Evolutionary conservation across 2,888 invertebrate genomes (phyloP).

Genomic region (Ariolimax columbianus): DNA sequence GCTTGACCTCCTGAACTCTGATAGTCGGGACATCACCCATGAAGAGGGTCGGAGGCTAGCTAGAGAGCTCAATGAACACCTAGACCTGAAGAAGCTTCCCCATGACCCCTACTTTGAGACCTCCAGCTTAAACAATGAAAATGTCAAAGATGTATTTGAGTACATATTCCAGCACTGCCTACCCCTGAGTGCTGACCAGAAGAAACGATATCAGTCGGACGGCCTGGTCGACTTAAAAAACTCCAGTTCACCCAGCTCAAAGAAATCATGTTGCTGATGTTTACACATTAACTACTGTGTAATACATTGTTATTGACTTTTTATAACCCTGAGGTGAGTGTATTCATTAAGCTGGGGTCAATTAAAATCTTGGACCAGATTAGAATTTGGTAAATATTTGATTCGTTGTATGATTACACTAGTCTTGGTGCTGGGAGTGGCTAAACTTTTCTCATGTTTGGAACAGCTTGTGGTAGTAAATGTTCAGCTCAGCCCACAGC

Average conservation of each 20-base stretch:
- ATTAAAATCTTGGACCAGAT: too few relatives aligned
- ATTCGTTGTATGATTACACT: too few relatives aligned
- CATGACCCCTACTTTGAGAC: conserved; percentile 77
- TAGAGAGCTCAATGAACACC: conserved; percentile 66
- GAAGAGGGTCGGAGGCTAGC: conserved; percentile 71
- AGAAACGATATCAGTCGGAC: conserved; percentile 19
- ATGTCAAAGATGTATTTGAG: conserved; percentile 75
- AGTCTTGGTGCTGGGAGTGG: too few relatives aligned
- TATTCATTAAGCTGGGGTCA: too few relatives aligned
- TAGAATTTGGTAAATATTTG: too few relatives aligned
- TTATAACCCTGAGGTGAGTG: too few relatives aligned
- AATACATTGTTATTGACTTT: not conserved
- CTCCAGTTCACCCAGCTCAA: not conserved
- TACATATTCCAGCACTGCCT: conserved; percentile 73
- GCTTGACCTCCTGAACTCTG: conserved; percentile 64
- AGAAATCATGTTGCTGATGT: conserved; percentile 36
- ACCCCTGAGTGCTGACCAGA: conserved; percentile 59
- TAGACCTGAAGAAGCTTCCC: conserved; percentile 61
- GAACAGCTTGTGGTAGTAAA: too few relatives aligned
- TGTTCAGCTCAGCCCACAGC: too few relatives aligned
- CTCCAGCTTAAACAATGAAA: conserved; percentile 72
- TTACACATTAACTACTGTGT: not conserved
- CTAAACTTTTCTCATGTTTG: too few relatives aligned
- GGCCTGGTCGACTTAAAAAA: conserved; percentile 52
- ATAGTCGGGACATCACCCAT: conserved; percentile 62